Percentiles rank a stretch among this genome's conserved stretches.
Conservation (phyloP, 2,797 vertebrate genomes). For the Myotis findleyi region DNA sequence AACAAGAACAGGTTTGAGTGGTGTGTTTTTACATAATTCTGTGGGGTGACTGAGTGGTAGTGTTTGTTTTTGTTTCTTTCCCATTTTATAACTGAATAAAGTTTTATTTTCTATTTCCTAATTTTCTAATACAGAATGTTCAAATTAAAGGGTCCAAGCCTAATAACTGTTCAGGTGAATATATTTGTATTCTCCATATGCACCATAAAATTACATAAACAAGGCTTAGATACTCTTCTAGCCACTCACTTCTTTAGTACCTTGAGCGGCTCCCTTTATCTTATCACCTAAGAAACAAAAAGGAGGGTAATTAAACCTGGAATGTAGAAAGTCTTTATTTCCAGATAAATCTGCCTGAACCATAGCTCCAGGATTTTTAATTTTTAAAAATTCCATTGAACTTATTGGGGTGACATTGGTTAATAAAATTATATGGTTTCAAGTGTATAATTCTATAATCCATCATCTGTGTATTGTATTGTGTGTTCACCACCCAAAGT, state of each 20-base stretch:
- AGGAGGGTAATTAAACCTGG: neutral
- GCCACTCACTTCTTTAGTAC: neutral
- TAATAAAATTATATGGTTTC: neutral
- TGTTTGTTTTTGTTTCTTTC: neutral
- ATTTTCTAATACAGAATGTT: neutral
- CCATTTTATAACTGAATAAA: neutral
- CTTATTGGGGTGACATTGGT: neutral
- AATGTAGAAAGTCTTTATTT: neutral
- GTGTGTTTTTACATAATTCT: neutral
- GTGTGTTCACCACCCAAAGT: neutral
- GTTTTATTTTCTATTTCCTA: neutral
- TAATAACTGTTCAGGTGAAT: neutral
- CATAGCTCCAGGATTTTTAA: neutral
- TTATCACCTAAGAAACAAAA: neutral
- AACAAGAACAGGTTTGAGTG: neutral
- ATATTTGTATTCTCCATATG: neutral
- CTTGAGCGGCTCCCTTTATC: neutral
- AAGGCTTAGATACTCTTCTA: neutral
- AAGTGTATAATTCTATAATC: neutral
- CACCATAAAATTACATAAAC: neutral
- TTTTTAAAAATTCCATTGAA: neutral
- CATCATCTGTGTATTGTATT: neutral
- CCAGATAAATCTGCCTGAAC: neutral
- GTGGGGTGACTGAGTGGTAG: neutral
- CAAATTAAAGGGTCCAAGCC: neutral